Evolutionary conservation across 2,113 vertebrate species (phyloP), one percentile per base, ranked within the genome.

Genomic region (Semnornis frantzii): DNA sequence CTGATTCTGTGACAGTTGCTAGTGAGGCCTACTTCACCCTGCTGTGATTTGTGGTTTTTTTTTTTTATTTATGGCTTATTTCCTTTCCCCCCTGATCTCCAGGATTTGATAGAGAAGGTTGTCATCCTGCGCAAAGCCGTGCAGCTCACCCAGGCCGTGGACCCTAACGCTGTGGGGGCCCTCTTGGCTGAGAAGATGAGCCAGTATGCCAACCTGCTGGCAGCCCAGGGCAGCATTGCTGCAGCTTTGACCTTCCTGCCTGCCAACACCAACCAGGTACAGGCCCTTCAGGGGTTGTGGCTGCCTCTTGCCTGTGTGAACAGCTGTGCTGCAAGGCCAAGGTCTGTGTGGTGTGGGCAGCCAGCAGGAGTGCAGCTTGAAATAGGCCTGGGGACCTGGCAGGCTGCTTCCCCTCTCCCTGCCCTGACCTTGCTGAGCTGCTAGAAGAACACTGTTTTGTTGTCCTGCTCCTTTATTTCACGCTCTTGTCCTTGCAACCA

Each of bases 101-200:
- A 98, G 99, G 99, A 99, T 97, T 98, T 99, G 79, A 99, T 99
- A 89, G 99, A 99, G 97, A 99, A 99, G 93, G 99, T 99, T 6
- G 98, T 99, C 90, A 98, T 99, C 55, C 95, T 99, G 46, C 98
- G 98, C 46, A 98, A 97, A 74, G 99, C 99, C 0, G 98, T 99
- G 24, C 98, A 99, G 86, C 98, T 97, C 90, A 98, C 98, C 3
- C 98, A 98, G 78, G 94, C 96, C 18, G 85, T 94, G 31, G 98
- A 98, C 46, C 91, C 98, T 1, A 92, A 96, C 5, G 95, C 97
- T 10, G 97, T 99, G 10, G 99, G 99, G 16, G 70, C 96, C 48
- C 97, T 99, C 42, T 82, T 99, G 92, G 99, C 98, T 0, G 98
- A 99, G 96, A 99, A 98, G 96, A 99, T 99, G 99, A 98, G 98